A percentile compares a stretch with the other conserved stretches of the same genome.
Conservation (phyloP, 2,113 vertebrate genomes). For the Progne subis region DNA sequence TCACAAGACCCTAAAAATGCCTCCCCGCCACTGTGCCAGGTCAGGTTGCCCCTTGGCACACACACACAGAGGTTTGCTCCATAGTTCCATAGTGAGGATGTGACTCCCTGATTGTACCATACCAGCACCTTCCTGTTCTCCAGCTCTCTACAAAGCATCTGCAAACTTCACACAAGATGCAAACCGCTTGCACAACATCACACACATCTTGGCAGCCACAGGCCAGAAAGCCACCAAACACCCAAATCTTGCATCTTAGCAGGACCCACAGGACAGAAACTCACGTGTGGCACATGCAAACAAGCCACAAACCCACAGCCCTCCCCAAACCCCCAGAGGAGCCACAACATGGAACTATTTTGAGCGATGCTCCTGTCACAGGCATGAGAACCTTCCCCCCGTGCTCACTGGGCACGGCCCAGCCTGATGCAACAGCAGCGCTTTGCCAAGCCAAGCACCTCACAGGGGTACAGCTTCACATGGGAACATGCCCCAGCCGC, state of each 20-base stretch:
- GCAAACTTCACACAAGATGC: background rate
- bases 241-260: background rate
- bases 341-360: background rate
- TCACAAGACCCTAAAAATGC: background rate
- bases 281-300: background rate
- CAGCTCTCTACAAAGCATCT: background rate
- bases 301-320: background rate
- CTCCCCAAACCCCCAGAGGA: background rate
- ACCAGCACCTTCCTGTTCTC: background rate
- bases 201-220: background rate
- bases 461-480: background rate
- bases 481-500: background rate
- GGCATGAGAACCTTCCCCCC: background rate
- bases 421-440: background rate
- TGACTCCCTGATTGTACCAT: background rate
- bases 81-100: background rate
- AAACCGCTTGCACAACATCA: background rate
- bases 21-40: background rate
- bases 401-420: background rate
- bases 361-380: background rate
- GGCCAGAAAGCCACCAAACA: constrained; percentile 9
- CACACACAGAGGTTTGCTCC: background rate
- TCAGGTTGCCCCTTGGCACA: background rate
- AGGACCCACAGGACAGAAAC: background rate
- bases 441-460: constrained; percentile 35